Base-by-base conservation (phyloP, 2,888 invertebrate genomes). In the Neoascia interrupta region DNA sequence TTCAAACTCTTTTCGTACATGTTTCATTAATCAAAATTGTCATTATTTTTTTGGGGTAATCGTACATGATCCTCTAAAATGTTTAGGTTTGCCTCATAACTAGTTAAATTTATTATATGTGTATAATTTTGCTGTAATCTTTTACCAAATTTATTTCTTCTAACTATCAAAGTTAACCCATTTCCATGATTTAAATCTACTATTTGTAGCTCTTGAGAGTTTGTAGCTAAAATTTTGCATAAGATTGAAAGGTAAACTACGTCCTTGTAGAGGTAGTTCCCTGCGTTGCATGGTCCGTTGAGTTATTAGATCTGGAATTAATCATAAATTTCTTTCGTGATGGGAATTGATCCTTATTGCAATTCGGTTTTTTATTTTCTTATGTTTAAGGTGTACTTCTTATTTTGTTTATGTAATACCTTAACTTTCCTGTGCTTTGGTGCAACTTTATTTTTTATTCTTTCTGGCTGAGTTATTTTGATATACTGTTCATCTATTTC, bases 31-130 rank as follows among this genome's bases (percentile, higher is more conserved):
- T n/a, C n/a, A 16, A 53, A 23, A 37, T 37, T 53, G 23, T 37
- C 23, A 39, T 39, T n/a, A n/a, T n/a, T 54, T 54, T 54, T 39
- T 54, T 54, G 26, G 5, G 54, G 54, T 26, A 60, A 23, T 60
- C n/a, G 5, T 37, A 47, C 43, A 36, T 53, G 16, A 31, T 15
- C 18, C 45, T 63, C 39, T 34, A 47, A 8, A 16, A 49, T 49
- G 37, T 49, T 15, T 18, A 26, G 37, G 28, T 49, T 63, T 16
- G 21, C 2, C 23, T 31, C 36, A 36, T 36, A 51, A 1, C 49
- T 36, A 3, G 49, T 47, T 18, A 39, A 15, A 11, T 49, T 49
- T 34, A 51, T 53, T 31, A 43, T n/a, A n/a, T n/a, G n/a, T n/a
- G n/a, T n/a, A n/a, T n/a, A n/a, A n/a, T n/a, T n/a, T n/a, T n/a